These are phyloP conservation scores for Scolopax rusticola DNA, from an alignment of 2,797 vertebrate genomes.

Conservation along the genomic window DNA sequence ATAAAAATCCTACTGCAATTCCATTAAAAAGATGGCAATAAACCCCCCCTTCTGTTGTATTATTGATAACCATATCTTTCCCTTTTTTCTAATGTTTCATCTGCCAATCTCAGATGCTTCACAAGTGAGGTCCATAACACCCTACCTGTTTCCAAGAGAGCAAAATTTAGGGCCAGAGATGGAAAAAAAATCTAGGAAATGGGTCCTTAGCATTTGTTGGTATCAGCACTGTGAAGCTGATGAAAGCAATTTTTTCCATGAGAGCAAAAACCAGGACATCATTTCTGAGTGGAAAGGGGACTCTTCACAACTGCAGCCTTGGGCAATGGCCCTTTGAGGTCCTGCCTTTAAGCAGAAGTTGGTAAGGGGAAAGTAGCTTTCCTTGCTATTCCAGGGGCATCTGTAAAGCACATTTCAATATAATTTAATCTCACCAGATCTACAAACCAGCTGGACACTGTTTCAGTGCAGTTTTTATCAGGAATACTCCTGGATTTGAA, in stretches of 20 bases:
- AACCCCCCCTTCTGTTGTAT: background rate
- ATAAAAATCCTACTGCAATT: background rate
- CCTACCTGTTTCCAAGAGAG: background rate
- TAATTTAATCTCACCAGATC: background rate
- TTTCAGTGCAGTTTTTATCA: background rate
- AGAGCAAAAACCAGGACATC: background rate
- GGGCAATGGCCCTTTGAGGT: background rate
- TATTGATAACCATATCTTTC: background rate
- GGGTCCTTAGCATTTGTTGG: background rate
- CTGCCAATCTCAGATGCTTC: background rate
- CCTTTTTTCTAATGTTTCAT: background rate
- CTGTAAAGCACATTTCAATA: background rate
- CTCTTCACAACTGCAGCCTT: background rate
- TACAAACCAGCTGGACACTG: background rate
- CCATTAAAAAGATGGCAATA: background rate
- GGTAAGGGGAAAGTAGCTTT: background rate
- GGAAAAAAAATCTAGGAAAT: background rate
- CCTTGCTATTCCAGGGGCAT: background rate
- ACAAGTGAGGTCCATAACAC: background rate
- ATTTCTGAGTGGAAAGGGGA: background rate
- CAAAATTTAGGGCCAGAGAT: background rate
- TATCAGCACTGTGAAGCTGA: background rate
- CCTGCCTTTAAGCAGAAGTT: background rate
- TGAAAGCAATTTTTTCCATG: background rate
- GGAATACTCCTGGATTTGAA: background rate